Percentiles rank a stretch among this genome's conserved stretches.
These are phyloP conservation scores for Drosophila orena DNA, from an alignment of 1,140 invertebrate genomes.

Conservation along the genomic window DNA sequence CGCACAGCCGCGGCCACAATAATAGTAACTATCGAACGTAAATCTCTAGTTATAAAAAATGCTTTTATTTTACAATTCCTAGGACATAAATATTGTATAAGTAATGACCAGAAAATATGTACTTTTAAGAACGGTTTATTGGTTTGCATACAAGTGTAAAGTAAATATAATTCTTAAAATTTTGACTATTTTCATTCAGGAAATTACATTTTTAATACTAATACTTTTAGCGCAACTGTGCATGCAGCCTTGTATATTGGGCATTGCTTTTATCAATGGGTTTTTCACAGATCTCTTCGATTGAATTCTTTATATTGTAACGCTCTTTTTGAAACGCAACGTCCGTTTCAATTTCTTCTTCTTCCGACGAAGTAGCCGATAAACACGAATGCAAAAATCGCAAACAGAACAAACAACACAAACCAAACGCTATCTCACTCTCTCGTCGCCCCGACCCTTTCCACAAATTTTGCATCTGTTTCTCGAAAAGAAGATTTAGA, in stretches of 20 bases:
- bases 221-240: background rate
- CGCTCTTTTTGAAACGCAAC: conserved; percentile 50
- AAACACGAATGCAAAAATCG: conserved; percentile 37
- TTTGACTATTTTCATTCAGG: no score
- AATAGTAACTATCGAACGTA: background rate
- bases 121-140: no score
- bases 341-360: conserved; percentile 42
- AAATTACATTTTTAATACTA: background rate
- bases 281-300: conserved; percentile 20
- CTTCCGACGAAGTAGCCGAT: conserved; percentile 36
- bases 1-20: conserved; percentile 25
- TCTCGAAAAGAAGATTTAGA: conserved; percentile 43
- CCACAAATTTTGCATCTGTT: conserved; percentile 33
- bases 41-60: no score
- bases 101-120: no score
- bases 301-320: conserved; percentile 39
- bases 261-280: conserved; percentile 21
- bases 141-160: no score
- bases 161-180: no score
- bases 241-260: conserved; percentile 12
- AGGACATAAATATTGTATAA: no score
- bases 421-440: conserved; percentile 13
- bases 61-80: no score
- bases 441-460: conserved; percentile 1
- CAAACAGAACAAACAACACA: conserved; percentile 18